A percentile compares a stretch with the other conserved stretches of the same genome.
These are phyloP conservation scores for Natrix natrix DNA, from an alignment of 2,797 vertebrate genomes.

Conservation along the genomic window DNA sequence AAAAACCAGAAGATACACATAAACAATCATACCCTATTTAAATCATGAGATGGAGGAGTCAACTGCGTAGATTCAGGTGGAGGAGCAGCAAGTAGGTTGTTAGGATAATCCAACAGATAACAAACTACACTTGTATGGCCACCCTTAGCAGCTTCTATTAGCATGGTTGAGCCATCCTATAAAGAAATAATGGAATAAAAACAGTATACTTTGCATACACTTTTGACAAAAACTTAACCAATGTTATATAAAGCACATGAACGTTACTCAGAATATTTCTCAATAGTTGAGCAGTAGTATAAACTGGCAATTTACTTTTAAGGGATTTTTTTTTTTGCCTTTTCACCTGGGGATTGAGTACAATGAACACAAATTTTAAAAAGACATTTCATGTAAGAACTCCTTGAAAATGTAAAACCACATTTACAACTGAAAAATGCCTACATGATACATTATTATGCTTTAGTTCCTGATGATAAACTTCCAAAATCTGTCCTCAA, in stretches of 20 bases:
- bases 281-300: not conserved
- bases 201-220: not conserved
- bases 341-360: not conserved
- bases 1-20: not conserved
- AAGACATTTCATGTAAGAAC: not conserved
- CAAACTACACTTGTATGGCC: constrained; percentile 83
- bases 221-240: not conserved
- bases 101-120: constrained; percentile 81
- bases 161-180: constrained; percentile 82
- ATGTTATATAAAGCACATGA: not conserved
- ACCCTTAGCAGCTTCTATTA: constrained; percentile 82
- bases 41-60: constrained; percentile 80
- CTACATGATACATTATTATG: not conserved
- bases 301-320: not conserved
- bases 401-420: not conserved
- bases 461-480: not conserved
- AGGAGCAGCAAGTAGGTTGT: constrained; percentile 81
- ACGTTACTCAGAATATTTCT: not conserved
- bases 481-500: not conserved
- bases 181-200: constrained; percentile 12
- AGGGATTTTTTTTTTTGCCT: not conserved
- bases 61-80: constrained; percentile 80
- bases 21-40: constrained; percentile 76
- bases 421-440: not conserved
- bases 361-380: not conserved